Base-by-base conservation (phyloP, 2,113 vertebrate genomes). In the Pholis gunnellus region DNA sequence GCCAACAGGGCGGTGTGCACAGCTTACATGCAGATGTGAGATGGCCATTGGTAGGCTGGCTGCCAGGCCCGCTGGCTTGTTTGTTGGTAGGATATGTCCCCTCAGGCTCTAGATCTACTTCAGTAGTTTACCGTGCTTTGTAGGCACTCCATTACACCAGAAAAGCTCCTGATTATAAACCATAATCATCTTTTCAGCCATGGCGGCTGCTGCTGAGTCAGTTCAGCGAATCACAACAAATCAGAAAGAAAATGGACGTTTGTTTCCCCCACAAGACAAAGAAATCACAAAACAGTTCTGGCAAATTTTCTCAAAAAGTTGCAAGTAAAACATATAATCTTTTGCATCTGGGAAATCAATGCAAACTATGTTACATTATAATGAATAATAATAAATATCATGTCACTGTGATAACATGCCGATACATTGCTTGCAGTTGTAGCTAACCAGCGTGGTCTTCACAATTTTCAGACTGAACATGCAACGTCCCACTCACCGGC, bases 91-190 rank as follows among this genome's bases (percentile, higher is more conserved):
- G 83, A 91, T 91, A 86, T 92, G 87, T 91, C 87, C 90, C 90
- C 87, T 92, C 84, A 84, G 90, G 88, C 86, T 88, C 87, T 82
- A 85, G 87, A 92, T 90, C 88, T 88, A 90, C 92, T 91, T 91
- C 89, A 89, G 84, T 82, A 87, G 89, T 90, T 93, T 89, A 93
- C 92, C 78, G 82, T 90, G 88, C 88, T 89, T 92, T 92, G 86
- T 92, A 91, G 89, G 90, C 90, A 93, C 93, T 94, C 91, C 84
- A 91, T 92, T 92, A 91, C 85, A 93, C 89, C 90, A 88, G 86
- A 87, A 92, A 92, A 92, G 89, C 93, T 90, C 91, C 89, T 91
- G 91, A 92, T 94, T 93, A 93, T 88, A 83, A 86, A 83, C 60
- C 88, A 90, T 91, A 94, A 94, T 93, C 89, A 93, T 92, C 90